Evolutionary conservation across 2,888 invertebrate genomes (phyloP), one percentile per base, ranked within the genome.

Genomic region (Lumbricus terrestris): DNA sequence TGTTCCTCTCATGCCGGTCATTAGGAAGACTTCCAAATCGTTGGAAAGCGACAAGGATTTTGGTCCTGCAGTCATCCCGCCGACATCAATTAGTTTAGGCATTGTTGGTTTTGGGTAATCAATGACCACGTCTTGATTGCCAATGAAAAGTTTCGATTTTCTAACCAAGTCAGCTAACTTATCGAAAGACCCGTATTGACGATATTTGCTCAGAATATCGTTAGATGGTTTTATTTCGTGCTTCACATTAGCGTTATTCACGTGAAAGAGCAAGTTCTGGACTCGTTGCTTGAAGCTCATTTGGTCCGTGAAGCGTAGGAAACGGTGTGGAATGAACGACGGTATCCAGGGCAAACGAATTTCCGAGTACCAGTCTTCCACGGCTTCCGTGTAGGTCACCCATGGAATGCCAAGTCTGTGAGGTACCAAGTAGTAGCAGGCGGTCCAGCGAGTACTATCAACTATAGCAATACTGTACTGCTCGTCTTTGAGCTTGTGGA

Each of bases 371-470:
- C n/a, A 69, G 69, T 29, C 29, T 69, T 40, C 88, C 6, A 42
- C 15, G n/a, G 8, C 11, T n/a, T 88, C 42, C 23, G 88, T 88
- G 33, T 88, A 38, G 29, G 88, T 42, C 3, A 88, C 33, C 37
- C 40, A 88, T 37, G 88, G 23, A 35, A 88, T 88, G 38, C 88
- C 88, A 8, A 88, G 42, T 38, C 88, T 20, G 35, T 88, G 88
- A 35, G 40, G 40, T 13, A 88, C 13, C 38, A 88, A 33, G 16
- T 40, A 42, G 23, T 40, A 88, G 42, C 88, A 88, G 13, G 23
- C 35, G 6, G 88, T 40, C 18, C 33, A 23, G 13, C 16, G 20
- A 8, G 29, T 34, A 6, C 37, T 42, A n/a, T 88, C 88, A 23
- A 88, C 42, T 42, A 88, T 40, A 23, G 40, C 88, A 8, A 88